Conservation (phyloP, 2,113 vertebrate genomes). For the Gopherus evgoodei region DNA sequence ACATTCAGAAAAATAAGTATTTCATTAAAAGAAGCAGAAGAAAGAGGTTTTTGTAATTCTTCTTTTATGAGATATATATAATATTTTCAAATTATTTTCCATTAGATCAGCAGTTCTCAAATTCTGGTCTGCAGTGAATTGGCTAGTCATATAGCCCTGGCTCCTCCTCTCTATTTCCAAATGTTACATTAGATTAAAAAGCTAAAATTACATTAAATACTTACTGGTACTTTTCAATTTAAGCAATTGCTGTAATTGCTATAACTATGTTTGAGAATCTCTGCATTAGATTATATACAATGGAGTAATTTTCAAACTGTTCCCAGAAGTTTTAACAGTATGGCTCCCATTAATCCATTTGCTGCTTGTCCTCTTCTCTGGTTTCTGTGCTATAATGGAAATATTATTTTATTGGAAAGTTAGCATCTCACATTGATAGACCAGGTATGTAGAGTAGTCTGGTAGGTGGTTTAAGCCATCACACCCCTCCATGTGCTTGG, state of each 20-base stretch:
- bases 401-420: neutral
- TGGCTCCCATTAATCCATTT: neutral
- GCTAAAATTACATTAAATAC: neutral
- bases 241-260: neutral
- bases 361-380: neutral
- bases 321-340: neutral
- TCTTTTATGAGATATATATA: neutral
- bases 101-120: neutral
- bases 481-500: neutral
- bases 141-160: neutral
- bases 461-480: neutral
- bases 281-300: neutral
- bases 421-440: neutral
- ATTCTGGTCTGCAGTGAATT: rapidly evolving
- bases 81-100: neutral
- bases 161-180: neutral
- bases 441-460: neutral
- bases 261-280: rapidly evolving
- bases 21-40: neutral
- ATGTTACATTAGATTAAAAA: neutral
- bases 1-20: neutral
- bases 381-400: neutral
- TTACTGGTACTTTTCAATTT: neutral
- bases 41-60: neutral
- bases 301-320: neutral